phyloP scores from a whole-genome alignment of 2,888 invertebrate species.

The Eremobia ochroleuca region DNA sequence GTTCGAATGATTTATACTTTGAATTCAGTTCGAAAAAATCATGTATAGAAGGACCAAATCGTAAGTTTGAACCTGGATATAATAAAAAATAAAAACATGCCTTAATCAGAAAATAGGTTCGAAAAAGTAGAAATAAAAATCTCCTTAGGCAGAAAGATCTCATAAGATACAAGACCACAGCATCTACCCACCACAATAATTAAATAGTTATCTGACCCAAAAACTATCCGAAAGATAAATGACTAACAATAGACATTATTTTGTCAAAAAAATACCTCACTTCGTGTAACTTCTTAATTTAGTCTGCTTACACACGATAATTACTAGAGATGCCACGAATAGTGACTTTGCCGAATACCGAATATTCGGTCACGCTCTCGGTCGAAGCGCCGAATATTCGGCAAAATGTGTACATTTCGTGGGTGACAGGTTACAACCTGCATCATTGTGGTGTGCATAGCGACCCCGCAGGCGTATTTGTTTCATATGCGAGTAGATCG shows the following conservation, averaged over 20 bases:
- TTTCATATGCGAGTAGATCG: background rate
- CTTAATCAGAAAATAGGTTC: background rate
- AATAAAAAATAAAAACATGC: background rate
- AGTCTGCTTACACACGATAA: conserved; percentile 36
- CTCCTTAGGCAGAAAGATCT: background rate
- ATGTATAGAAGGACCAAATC: background rate
- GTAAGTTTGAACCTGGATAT: background rate
- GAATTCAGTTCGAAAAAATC: background rate
- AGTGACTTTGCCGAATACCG: background rate
- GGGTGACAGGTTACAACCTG: background rate
- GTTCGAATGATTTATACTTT: background rate
- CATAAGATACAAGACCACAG: no score
- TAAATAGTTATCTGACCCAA: conserved; percentile 22
- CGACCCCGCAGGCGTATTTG: background rate
- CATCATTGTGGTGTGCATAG: background rate
- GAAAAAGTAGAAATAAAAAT: background rate
- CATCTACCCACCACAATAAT: conserved; percentile 17
- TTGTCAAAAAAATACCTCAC: conserved; percentile 17
- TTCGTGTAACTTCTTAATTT: conserved; percentile 49
- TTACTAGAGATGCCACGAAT: background rate
- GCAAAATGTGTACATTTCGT: background rate
- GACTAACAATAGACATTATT: conserved; percentile 39
- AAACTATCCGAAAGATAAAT: conserved; percentile 45
- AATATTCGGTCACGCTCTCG: background rate
- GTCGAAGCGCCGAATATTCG: background rate